Evolutionary conservation across 1,140 invertebrate genomes (phyloP), one percentile per base, ranked within the genome.

Genomic region (Drosophila repletoides): DNA sequence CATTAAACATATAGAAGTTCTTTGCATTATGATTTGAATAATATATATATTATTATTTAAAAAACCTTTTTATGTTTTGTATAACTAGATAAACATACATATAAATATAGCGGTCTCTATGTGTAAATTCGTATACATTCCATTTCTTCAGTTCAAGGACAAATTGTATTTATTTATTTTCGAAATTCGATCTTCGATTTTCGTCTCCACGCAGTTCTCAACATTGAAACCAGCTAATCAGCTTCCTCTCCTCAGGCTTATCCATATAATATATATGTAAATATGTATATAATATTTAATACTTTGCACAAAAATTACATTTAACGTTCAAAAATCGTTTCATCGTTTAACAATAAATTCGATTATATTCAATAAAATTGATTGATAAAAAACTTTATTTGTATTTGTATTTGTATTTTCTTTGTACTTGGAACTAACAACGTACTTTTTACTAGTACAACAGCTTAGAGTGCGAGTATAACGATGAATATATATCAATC

Each of bases 101-200:
- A 53, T 45, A 65, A 65, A 74, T 71, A 56, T 69, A 60, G 33
- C 33, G 63, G 41, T 28, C 48, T 69, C 26, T 51, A 6, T 17
- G 15, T 69, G 69, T 81, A 81, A 81, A 81, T 81, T 81, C 77
- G 76, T 81, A 69, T 55, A 56, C 60, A 40, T 51, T 75, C 28
- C 77, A 21, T 60, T n/a, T 60, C 36, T 24, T 76, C 34, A 66
- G 72, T 71, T 76, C 31, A 31, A 65, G 61, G n/a, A 40, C 33
- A 29, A n/a, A n/a, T n/a, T n/a, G n/a, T n/a, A n/a, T n/a, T n/a
- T n/a, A n/a, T n/a, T n/a, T n/a, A n/a, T n/a, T n/a, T n/a, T n/a
- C n/a, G n/a, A n/a, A n/a, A n/a, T n/a, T n/a, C n/a, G n/a, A n/a
- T n/a, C n/a, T n/a, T n/a, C n/a, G n/a, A n/a, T 52, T 45, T 81